phyloP scores from a whole-genome alignment of 64 coral and sea anemone genomes.

The Stichodactyla mertensii region DNA sequence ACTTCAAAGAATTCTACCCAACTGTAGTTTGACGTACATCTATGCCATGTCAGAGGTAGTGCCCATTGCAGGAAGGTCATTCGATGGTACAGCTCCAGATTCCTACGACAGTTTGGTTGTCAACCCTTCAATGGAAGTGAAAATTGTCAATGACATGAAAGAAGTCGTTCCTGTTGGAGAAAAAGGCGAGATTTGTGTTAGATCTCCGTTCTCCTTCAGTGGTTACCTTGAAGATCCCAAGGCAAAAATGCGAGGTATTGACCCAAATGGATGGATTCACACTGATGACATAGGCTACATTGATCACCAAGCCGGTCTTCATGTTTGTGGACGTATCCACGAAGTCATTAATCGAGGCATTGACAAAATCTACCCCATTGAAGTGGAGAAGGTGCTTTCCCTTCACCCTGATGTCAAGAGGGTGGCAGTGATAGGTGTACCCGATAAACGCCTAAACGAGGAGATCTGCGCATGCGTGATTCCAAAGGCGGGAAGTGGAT shows the following conservation, averaged over 20 bases:
- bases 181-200: background rate
- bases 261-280: background rate
- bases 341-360: constrained; percentile 19
- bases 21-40: background rate
- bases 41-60: background rate
- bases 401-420: constrained; percentile 15
- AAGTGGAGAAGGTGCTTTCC: constrained; percentile 26
- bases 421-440: constrained; percentile 34
- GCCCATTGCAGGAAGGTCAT: background rate
- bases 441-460: constrained; percentile 31
- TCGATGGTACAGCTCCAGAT: background rate
- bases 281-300: background rate
- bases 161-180: too few species aligned
- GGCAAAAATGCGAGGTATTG: background rate
- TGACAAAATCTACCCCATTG: constrained; percentile 25
- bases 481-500: background rate
- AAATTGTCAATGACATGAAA: constrained; percentile 25
- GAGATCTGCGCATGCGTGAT: constrained; percentile 57
- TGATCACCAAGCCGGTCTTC: background rate
- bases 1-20: background rate
- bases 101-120: background rate
- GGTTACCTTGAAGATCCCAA: background rate
- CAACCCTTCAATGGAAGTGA: constrained; percentile 28
- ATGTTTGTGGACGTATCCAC: constrained; percentile 18
- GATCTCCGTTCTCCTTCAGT: background rate